These are phyloP conservation scores for Dorcus parallelipipedus DNA, from an alignment of 2,888 invertebrate genomes.

Conservation along the genomic window DNA sequence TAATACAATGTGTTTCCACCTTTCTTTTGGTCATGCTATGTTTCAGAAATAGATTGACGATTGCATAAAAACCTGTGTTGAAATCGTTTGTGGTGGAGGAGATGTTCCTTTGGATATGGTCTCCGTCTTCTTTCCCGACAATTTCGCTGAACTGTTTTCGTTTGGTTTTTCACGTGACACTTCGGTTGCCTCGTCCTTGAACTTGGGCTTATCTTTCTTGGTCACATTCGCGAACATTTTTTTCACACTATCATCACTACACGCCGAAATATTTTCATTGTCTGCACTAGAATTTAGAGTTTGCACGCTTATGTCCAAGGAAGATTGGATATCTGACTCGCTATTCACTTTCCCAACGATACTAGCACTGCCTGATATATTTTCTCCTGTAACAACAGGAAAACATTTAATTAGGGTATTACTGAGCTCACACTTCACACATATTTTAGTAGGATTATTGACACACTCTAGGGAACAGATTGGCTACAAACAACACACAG, in stretches of 20 bases:
- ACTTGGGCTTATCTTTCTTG: background rate
- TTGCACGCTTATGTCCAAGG: constrained; percentile 27
- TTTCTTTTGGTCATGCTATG: background rate
- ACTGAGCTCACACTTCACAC: constrained; percentile 28
- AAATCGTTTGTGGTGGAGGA: constrained; percentile 82
- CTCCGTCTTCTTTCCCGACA: background rate
- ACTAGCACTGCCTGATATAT: constrained; percentile 24
- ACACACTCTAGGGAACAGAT: constrained; percentile 12
- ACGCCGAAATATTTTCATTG: constrained; percentile 9
- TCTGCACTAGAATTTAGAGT: constrained; percentile 26
- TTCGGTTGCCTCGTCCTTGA: background rate
- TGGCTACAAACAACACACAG: constrained; percentile 6
- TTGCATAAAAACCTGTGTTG: constrained; percentile 62
- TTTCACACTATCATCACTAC: constrained; percentile 14
- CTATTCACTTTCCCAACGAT: constrained; percentile 25
- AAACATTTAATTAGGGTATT: constrained; percentile 9
- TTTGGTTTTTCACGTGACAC: background rate
- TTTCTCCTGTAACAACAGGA: constrained; percentile 40
- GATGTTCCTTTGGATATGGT: constrained; percentile 72
- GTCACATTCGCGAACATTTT: constrained; percentile 62
- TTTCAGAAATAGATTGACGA: background rate
- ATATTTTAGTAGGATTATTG: constrained; percentile 17
- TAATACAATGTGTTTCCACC: background rate
- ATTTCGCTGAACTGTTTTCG: background rate
- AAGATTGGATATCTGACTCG: constrained; percentile 14